These are phyloP conservation scores for Vannuccia rotundouncinata DNA, from an alignment of 2,888 invertebrate genomes.

Conservation along the genomic window DNA sequence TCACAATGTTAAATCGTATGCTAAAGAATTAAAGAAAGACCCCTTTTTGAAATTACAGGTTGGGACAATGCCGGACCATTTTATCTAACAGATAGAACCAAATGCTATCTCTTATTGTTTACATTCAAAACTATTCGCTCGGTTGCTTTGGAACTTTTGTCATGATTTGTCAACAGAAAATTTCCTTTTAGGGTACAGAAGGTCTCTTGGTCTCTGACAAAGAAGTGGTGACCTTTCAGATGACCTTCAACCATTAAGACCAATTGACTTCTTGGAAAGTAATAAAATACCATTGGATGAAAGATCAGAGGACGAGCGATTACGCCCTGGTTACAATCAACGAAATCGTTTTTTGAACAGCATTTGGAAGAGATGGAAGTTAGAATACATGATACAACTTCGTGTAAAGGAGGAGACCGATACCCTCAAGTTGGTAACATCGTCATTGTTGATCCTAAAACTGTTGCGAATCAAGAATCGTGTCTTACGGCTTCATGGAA, in stretches of 20 bases:
- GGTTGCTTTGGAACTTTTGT: background rate
- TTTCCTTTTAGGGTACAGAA: background rate
- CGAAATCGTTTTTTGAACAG: background rate
- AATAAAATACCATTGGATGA: background rate
- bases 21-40: background rate
- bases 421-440: background rate
- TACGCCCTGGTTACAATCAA: background rate
- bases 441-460: background rate
- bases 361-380: background rate
- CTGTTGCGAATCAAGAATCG: background rate
- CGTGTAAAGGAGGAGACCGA: background rate
- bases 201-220: background rate
- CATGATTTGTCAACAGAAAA: background rate
- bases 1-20: background rate
- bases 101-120: background rate
- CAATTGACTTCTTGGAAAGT: background rate
- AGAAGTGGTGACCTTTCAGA: background rate
- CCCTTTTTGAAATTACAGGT: background rate
- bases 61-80: background rate
- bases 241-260: background rate
- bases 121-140: background rate
- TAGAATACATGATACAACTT: background rate
- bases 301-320: background rate
- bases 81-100: background rate
- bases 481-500: background rate